These are phyloP conservation scores for Clivina fossor DNA, from an alignment of 2,888 invertebrate genomes.

Conservation along the genomic window DNA sequence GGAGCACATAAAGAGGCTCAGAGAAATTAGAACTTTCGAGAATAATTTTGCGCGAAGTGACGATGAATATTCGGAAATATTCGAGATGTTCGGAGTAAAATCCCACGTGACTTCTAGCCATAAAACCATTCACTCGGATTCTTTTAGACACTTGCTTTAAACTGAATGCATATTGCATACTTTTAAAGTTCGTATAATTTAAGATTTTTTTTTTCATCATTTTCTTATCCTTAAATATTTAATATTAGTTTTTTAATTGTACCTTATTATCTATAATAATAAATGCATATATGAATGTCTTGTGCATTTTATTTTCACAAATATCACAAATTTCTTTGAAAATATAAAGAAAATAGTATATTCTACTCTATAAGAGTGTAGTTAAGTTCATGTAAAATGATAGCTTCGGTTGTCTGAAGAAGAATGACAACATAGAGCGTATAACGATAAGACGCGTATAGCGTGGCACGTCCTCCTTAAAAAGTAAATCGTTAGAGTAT, in stretches of 20 bases:
- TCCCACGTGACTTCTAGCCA: slow-evolving; percentile 29
- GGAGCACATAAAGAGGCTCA: slow-evolving; percentile 34
- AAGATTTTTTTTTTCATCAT: slow-evolving; percentile 46
- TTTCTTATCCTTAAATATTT: slow-evolving; percentile 49
- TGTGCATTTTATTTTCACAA: too few species aligned
- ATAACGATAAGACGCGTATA: too few species aligned
- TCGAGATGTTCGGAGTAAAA: background rate
- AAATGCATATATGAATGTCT: too few species aligned
- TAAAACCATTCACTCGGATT: slow-evolving; percentile 1
- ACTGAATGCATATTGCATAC: slow-evolving; percentile 34
- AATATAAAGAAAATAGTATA: background rate
- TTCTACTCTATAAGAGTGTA: too few species aligned
- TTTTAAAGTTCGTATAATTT: slow-evolving; percentile 51
- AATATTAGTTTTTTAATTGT: slow-evolving; percentile 47
- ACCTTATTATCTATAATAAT: too few species aligned
- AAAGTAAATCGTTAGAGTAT: slow-evolving; percentile 24
- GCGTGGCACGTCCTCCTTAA: slow-evolving; percentile 22
- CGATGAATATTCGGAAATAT: slow-evolving; percentile 2
- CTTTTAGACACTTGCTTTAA: slow-evolving; percentile 17
- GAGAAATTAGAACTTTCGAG: slow-evolving; percentile 34
- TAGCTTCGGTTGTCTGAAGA: too few species aligned
- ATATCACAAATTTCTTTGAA: slow-evolving; percentile 38
- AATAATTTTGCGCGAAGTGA: slow-evolving; percentile 29
- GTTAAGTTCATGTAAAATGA: too few species aligned
- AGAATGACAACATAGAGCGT: too few species aligned